A percentile compares a stretch with the other conserved stretches of the same genome.
These are phyloP conservation scores for Hippolais icterina DNA, from an alignment of 2,113 vertebrate genomes.

Conservation along the genomic window DNA sequence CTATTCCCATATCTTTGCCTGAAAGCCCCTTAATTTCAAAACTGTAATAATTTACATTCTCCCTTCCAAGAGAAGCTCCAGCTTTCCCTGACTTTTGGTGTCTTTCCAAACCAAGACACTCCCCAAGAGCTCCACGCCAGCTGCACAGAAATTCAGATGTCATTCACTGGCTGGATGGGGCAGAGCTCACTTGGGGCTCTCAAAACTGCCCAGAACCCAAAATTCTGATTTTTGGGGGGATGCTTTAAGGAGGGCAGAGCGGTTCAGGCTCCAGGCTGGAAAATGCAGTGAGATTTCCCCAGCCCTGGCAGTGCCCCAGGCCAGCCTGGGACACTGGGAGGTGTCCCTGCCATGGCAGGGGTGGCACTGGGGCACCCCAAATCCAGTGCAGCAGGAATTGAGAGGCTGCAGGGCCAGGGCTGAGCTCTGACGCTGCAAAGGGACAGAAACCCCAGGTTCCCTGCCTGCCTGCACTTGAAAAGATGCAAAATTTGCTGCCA, in stretches of 20 bases:
- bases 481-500: background rate
- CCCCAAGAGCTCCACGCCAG: background rate
- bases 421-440: background rate
- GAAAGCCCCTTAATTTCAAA: no score
- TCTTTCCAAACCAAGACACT: no score
- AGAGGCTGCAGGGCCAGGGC: rapidly evolving
- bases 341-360: no score
- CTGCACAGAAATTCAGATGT: rapidly evolving
- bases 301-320: no score
- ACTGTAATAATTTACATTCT: no score
- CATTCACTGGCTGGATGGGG: rapidly evolving
- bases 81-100: no score
- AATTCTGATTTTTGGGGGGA: background rate
- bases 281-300: rapidly evolving
- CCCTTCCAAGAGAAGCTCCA: no score
- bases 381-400: rapidly evolving
- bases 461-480: background rate
- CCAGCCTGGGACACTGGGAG: no score
- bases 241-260: rapidly evolving
- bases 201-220: background rate
- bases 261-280: background rate
- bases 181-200: rapidly evolving
- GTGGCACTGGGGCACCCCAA: no score
- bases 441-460: rapidly evolving
- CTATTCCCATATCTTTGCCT: no score